phyloP scores from a whole-genome alignment of 2,113 vertebrate genomes.

The Brachypteracias leptosomus region DNA sequence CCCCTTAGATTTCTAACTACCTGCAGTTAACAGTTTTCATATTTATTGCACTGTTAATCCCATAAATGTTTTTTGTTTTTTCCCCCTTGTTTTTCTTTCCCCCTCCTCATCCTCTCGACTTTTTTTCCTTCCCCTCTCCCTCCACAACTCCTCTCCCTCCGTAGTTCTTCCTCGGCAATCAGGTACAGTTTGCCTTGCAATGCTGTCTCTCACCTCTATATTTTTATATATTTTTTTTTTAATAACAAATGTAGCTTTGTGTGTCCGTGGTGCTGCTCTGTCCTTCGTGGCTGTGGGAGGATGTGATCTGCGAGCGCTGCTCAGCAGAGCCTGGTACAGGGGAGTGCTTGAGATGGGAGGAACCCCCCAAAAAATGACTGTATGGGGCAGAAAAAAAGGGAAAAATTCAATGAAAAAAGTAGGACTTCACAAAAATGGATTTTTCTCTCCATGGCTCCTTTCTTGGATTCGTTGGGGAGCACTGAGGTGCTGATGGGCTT shows the following conservation, averaged over 20 bases:
- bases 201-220: constrained; percentile 41
- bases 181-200: constrained; percentile 90
- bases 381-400: not conserved
- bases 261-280: constrained; percentile 50
- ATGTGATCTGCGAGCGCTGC: constrained; percentile 49
- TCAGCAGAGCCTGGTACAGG: constrained; percentile 61
- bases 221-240: not conserved
- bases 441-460: not conserved
- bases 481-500: not conserved
- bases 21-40: constrained; percentile 46
- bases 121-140: constrained; percentile 28
- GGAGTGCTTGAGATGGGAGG: not conserved
- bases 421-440: not conserved
- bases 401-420: not conserved
- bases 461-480: accelerated
- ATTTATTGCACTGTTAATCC: constrained; percentile 66
- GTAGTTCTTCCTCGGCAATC: constrained; percentile 99
- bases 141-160: constrained; percentile 71
- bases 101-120: constrained; percentile 30
- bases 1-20: not conserved
- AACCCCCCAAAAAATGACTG: accelerated
- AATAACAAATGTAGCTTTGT: constrained; percentile 28
- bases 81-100: constrained; percentile 53
- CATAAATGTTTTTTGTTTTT: constrained; percentile 66
- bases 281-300: constrained; percentile 62